phyloP scores from a whole-genome alignment of 2,797 vertebrate genomes.

The Alectoris magna region DNA sequence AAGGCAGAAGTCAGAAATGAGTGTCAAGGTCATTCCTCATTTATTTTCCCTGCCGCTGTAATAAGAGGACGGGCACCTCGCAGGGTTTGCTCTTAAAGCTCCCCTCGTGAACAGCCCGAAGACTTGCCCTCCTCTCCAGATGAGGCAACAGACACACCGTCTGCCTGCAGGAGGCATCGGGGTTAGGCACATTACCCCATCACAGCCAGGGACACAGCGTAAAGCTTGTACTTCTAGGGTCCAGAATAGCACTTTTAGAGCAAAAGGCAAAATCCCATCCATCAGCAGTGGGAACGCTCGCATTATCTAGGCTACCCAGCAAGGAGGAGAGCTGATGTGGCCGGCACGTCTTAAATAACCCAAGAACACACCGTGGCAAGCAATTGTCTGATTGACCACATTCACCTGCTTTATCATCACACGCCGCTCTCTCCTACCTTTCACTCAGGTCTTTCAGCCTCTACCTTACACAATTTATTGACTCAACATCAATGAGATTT shows the following conservation, averaged over 20 bases:
- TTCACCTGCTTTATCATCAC: not conserved
- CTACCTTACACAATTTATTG: slow-evolving; percentile 28
- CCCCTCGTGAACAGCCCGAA: not conserved
- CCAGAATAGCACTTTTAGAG: not conserved
- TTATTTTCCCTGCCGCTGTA: not conserved
- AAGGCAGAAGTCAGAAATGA: not conserved
- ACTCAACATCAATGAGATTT: slow-evolving; percentile 49
- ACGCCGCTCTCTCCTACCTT: not conserved
- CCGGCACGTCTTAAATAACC: not conserved
- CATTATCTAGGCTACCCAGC: not conserved
- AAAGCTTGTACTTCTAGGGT: not conserved
- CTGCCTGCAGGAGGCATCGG: not conserved
- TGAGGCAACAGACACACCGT: not conserved
- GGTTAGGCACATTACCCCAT: not conserved
- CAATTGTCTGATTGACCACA: not conserved
- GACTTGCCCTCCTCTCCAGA: not conserved
- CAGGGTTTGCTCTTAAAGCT: not conserved
- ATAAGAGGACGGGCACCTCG: not conserved
- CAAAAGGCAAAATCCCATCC: not conserved
- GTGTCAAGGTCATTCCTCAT: not conserved
- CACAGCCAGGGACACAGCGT: not conserved
- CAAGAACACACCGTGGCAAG: not conserved
- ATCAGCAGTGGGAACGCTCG: rapidly evolving
- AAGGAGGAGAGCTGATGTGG: not conserved
- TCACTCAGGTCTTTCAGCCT: slow-evolving; percentile 9